A percentile compares a stretch with the other conserved stretches of the same genome.
Evolutionary conservation across 2,797 vertebrate genomes (phyloP).

Genomic region (Smutsia gigantea): DNA sequence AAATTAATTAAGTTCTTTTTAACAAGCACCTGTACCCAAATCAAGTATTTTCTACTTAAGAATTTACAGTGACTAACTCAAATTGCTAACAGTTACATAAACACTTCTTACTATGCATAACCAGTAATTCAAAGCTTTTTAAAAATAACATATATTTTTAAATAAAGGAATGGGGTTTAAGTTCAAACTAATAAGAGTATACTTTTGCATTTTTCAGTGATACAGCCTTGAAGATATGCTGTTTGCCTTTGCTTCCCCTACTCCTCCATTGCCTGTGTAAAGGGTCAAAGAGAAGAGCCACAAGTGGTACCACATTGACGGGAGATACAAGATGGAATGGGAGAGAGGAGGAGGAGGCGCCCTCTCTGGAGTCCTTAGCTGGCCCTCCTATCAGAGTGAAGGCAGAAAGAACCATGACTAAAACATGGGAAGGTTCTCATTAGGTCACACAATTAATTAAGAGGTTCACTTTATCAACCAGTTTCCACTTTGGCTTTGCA

Average conservation of each 20-base stretch:
- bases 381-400: not conserved
- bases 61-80: not conserved
- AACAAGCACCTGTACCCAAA: not conserved
- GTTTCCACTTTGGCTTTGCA: constrained; percentile 1
- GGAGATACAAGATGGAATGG: not conserved
- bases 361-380: not conserved
- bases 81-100: not conserved
- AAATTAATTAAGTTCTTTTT: not conserved
- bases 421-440: not conserved
- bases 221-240: not conserved
- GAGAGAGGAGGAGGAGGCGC: not conserved
- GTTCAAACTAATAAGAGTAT: not conserved
- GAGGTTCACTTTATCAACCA: not conserved
- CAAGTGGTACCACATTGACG: not conserved
- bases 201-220: not conserved
- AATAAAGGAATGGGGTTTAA: not conserved
- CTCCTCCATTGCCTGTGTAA: not conserved
- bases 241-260: not conserved
- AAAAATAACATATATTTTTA: not conserved
- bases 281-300: not conserved
- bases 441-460: not conserved
- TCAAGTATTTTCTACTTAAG: constrained; percentile 8
- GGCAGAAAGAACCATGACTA: not conserved
- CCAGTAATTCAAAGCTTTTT: not conserved
- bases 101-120: not conserved